Base-by-base conservation (phyloP, 2,113 vertebrate species). In the Rhea americana region DNA sequence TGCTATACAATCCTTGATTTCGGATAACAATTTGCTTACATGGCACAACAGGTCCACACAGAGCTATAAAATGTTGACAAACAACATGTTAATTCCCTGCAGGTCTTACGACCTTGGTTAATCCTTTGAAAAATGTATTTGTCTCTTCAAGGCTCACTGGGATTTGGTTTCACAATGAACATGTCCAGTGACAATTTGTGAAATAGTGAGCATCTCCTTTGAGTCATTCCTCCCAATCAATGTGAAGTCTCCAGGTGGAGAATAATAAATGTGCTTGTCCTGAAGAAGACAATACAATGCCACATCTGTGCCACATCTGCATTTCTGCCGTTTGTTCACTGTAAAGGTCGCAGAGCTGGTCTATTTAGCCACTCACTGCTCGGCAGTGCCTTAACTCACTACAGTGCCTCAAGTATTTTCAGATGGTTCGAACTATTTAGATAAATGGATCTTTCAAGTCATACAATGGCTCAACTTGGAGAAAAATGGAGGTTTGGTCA, bases 1-100 rank as follows among this genome's bases (percentile, higher is more conserved):
- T 91, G 85, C 30, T 75, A 45, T 2, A 4, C 35, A 75, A 50
- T 32, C 65, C 37, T 91, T 76, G 48, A 86, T 86, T 53, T 88
- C 77, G 70, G 58, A 85, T 81, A 93, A 84, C 32, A 65, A 24
- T 73, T 85, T 95, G 48, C 48, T 90, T 90, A 53, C 7, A 53
- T 2, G 12, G 32, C 47, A 65, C n/a, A 90, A 58, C 13, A 91
- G 81, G 28, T 37, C 3, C 30, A 62, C 4, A 39, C 0, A 8
- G 35, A 81, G 21, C 12, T 78, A 28, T 24, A 75, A 91, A 90
- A 72, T 10, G 7, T 35, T 71, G 32, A 48, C 35, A 85, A 85
- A 77, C 1, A 61, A 16, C 18, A 7, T 7, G 5, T 56, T 82
- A 71, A 51, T 51, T 85, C 32, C 12, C 22, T 45, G n/a, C 65